Evolutionary conservation across 2,113 vertebrate genomes (phyloP).

Genomic region (Columba livia): DNA sequence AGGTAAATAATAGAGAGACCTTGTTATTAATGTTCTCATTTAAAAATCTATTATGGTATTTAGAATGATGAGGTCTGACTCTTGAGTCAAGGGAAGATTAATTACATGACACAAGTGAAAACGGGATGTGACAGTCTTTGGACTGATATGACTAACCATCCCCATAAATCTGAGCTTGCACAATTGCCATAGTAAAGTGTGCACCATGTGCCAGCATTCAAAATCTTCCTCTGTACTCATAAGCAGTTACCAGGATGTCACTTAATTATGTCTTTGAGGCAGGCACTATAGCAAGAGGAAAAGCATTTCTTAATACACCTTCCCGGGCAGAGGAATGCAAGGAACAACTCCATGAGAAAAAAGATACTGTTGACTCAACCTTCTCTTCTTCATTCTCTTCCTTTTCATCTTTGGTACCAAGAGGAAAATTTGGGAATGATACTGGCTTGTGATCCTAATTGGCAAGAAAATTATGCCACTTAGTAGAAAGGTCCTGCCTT

Average conservation of each 20-base stretch:
- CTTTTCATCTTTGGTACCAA: not conserved
- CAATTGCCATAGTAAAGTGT: conserved; percentile 38
- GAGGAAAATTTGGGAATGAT: not conserved
- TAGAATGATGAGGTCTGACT: conserved; percentile 58
- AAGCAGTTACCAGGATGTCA: conserved; percentile 37
- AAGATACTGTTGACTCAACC: not conserved
- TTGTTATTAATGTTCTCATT: conserved; percentile 56
- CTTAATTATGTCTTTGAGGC: conserved; percentile 40
- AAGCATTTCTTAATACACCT: conserved; percentile 20
- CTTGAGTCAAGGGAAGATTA: conserved; percentile 63
- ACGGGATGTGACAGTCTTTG: conserved; percentile 63
- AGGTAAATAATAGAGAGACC: conserved; percentile 53
- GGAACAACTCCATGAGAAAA: not conserved
- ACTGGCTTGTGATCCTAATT: not conserved
- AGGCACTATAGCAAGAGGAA: not conserved
- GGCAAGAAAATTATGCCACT: not conserved
- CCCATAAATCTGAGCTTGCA: conserved; percentile 65
- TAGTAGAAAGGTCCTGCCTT: not conserved
- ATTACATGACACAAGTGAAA: conserved; percentile 61
- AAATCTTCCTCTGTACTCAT: conserved; percentile 8
- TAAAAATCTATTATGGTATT: conserved; percentile 45
- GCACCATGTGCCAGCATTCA: conserved; percentile 1
- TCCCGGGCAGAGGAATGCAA: not conserved
- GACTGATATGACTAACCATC: conserved; percentile 30
- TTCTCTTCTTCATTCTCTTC: not conserved